phyloP scores from a whole-genome alignment of 2,113 vertebrate species.

The Bos javanicus region DNA sequence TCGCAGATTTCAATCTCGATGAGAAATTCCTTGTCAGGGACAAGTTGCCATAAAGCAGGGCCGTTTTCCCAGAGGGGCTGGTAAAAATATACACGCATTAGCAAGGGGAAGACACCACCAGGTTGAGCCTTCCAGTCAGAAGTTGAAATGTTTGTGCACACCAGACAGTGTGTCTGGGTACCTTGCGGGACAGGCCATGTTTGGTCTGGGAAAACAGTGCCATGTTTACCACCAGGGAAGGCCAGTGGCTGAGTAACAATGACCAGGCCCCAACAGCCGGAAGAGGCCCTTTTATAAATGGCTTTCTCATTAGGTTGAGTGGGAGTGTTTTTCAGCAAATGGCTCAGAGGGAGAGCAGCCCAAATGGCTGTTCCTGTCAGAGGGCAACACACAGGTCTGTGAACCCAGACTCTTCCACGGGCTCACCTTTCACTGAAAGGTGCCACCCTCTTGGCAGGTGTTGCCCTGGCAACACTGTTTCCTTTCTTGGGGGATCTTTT shows the following conservation, averaged over 20 bases:
- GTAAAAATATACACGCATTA: conserved; percentile 74
- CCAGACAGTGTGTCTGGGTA: conserved; percentile 86
- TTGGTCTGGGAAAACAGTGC: conserved; percentile 90
- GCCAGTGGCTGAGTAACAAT: conserved; percentile 89
- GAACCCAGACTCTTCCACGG: conserved; percentile 52
- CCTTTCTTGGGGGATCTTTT: conserved; percentile 74
- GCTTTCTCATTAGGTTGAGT: conserved; percentile 61
- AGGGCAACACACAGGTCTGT: conserved; percentile 40
- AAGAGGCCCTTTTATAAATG: conserved; percentile 74
- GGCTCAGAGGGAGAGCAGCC: conserved; percentile 50
- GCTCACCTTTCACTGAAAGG: conserved; percentile 72
- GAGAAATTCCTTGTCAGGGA: conserved; percentile 51
- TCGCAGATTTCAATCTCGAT: neutral
- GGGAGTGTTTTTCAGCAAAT: conserved; percentile 30
- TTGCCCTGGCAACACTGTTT: conserved; percentile 74
- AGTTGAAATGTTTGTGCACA: conserved; percentile 76
- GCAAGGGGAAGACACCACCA: conserved; percentile 65
- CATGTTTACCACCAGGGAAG: conserved; percentile 91
- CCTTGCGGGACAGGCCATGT: conserved; percentile 76
- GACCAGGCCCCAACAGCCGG: conserved; percentile 81
- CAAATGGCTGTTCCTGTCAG: conserved; percentile 62
- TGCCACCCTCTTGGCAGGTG: conserved; percentile 75
- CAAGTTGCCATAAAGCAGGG: neutral
- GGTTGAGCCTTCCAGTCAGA: conserved; percentile 70
- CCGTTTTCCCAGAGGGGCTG: conserved; percentile 60